Evolutionary conservation across 2,113 vertebrate genomes (phyloP).

Genomic region (Actinemys pallida): DNA sequence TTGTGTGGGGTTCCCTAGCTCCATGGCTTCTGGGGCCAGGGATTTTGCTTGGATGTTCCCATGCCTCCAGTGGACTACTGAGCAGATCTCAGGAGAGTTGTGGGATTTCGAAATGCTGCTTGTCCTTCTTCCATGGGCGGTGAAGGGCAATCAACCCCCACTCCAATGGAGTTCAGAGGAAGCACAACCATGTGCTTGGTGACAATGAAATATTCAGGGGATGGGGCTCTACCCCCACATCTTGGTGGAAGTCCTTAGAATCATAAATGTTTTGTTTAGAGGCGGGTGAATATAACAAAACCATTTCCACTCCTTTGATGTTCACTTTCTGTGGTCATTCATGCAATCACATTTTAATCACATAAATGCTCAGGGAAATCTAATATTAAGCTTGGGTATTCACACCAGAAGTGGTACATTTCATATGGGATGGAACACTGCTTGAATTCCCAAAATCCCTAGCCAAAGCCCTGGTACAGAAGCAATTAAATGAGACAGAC

Average conservation of each 20-base stretch:
- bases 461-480: not conserved
- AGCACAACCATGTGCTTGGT: not conserved
- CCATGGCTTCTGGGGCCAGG: not conserved
- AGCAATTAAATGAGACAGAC: not conserved
- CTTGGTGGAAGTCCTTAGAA: not conserved
- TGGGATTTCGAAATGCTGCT: not conserved
- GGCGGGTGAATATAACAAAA: not conserved
- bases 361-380: not conserved
- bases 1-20: not conserved
- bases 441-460: slow-evolving; percentile 10
- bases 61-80: not conserved
- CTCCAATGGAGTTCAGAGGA: not conserved
- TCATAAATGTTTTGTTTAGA: not conserved
- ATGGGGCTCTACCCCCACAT: not conserved
- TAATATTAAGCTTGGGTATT: slow-evolving; percentile 5
- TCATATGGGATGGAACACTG: not conserved
- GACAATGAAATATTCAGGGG: not conserved
- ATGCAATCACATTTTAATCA: not conserved
- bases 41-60: not conserved
- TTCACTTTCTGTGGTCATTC: not conserved
- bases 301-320: not conserved
- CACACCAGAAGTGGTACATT: not conserved
- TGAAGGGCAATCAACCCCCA: not conserved
- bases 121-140: not conserved
- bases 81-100: not conserved